Evolutionary conservation across 2,113 vertebrate species (phyloP).

Genomic region (Conger conger): DNA sequence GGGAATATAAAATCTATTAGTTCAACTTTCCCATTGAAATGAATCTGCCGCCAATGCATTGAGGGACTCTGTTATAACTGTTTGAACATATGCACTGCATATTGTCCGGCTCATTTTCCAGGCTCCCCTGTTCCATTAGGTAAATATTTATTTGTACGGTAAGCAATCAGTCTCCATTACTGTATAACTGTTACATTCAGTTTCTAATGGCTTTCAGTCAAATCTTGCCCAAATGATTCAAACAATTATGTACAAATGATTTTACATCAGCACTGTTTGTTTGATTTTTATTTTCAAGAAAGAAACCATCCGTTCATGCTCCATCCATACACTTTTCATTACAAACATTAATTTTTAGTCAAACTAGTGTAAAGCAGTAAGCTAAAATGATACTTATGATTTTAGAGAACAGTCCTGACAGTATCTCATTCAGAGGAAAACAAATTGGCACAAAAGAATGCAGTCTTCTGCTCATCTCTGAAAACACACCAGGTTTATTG

Average conservation of each 20-base stretch:
- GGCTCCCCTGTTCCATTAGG: too few species aligned
- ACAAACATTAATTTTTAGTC: not conserved
- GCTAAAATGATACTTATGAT: not conserved
- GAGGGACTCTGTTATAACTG: not conserved
- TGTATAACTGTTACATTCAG: too few species aligned
- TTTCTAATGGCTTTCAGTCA: too few species aligned
- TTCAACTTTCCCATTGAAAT: conserved; percentile 17
- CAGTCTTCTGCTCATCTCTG: not conserved
- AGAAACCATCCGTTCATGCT: not conserved
- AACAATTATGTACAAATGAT: too few species aligned
- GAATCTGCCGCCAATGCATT: not conserved
- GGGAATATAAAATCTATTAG: conserved; percentile 52
- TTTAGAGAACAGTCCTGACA: too few species aligned
- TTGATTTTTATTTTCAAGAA: too few species aligned
- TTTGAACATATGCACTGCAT: conserved; percentile 17
- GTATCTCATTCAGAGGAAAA: not conserved
- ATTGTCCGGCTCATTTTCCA: not conserved
- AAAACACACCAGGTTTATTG: not conserved
- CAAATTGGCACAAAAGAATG: not conserved
- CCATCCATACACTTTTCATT: not conserved
- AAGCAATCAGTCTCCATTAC: too few species aligned
- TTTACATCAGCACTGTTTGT: too few species aligned
- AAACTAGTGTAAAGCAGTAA: not conserved
- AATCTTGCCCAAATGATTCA: too few species aligned
- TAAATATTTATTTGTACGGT: not conserved